phyloP scores from a whole-genome alignment of 1,140 invertebrate genomes.

The Drosophila navojoa region DNA sequence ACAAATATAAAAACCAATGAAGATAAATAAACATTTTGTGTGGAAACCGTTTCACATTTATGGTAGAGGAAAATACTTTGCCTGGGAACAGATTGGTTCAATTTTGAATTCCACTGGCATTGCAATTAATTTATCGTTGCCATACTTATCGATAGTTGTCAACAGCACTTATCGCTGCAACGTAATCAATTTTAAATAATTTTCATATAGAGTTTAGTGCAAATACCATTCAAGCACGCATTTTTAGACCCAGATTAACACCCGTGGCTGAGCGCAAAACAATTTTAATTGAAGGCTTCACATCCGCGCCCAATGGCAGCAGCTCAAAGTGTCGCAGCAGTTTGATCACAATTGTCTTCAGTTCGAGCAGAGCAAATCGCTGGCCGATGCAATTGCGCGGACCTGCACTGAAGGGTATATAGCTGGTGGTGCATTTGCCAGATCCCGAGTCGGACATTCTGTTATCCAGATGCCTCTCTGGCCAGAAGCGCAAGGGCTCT shows the following conservation, averaged over 20 bases:
- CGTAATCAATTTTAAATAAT: background rate
- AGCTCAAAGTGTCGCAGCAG: constrained; percentile 74
- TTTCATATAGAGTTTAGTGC: background rate
- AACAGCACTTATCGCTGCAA: no score
- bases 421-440: constrained; percentile 25
- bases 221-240: constrained; percentile 11
- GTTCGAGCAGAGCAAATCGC: constrained; percentile 80
- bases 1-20: no score
- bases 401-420: constrained; percentile 90
- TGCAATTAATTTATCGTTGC: background rate
- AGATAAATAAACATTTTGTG: no score
- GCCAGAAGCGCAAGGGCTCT: constrained; percentile 85
- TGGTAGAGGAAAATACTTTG: background rate
- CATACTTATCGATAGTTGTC: background rate
- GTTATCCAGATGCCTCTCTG: constrained; percentile 84
- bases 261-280: constrained; percentile 66
- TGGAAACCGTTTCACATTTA: no score
- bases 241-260: constrained; percentile 58
- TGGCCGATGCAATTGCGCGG: constrained; percentile 90
- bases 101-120: background rate
- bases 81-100: constrained; percentile 4
- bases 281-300: constrained; percentile 68
- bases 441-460: background rate
- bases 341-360: constrained; percentile 81
- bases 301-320: constrained; percentile 49